A percentile compares a stretch with the other conserved stretches of the same genome.
These are phyloP conservation scores for Anolis carolinensis DNA, from an alignment of 2,113 vertebrate genomes.

Conservation along the genomic window DNA sequence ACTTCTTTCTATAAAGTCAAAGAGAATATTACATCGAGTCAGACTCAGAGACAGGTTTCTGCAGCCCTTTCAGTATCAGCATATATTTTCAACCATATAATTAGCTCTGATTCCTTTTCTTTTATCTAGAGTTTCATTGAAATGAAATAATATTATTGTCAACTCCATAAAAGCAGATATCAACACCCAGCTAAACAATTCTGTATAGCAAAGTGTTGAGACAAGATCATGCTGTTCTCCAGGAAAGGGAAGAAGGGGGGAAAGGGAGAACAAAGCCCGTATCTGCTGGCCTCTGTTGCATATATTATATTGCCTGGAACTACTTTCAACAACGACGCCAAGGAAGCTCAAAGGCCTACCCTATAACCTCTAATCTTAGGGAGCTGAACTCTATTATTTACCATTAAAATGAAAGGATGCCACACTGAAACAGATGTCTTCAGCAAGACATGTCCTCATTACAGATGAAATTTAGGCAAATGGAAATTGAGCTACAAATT, in stretches of 20 bases:
- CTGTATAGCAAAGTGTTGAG: constrained; percentile 72
- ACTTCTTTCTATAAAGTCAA: constrained; percentile 8
- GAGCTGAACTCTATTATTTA: constrained; percentile 82
- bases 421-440: constrained; percentile 80
- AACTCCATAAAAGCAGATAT: constrained; percentile 66
- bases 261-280: constrained; percentile 39
- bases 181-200: constrained; percentile 72
- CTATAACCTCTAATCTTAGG: constrained; percentile 81
- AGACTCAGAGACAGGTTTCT: constrained; percentile 39
- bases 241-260: constrained; percentile 6
- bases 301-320: constrained; percentile 74
- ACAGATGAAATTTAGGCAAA: constrained; percentile 77
- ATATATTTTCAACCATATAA: constrained; percentile 66
- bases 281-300: constrained; percentile 63
- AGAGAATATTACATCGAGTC: neutral
- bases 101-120: constrained; percentile 71
- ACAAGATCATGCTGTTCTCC: constrained; percentile 61
- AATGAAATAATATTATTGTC: constrained; percentile 76
- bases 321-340: constrained; percentile 65
- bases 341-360: constrained; percentile 72
- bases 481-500: constrained; percentile 79
- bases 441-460: constrained; percentile 74
- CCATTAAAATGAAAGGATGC: constrained; percentile 83
- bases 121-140: constrained; percentile 64
- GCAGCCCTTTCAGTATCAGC: constrained; percentile 49